phyloP scores from a whole-genome alignment of 2,888 invertebrate species.

The Latrodectus hesperus region DNA sequence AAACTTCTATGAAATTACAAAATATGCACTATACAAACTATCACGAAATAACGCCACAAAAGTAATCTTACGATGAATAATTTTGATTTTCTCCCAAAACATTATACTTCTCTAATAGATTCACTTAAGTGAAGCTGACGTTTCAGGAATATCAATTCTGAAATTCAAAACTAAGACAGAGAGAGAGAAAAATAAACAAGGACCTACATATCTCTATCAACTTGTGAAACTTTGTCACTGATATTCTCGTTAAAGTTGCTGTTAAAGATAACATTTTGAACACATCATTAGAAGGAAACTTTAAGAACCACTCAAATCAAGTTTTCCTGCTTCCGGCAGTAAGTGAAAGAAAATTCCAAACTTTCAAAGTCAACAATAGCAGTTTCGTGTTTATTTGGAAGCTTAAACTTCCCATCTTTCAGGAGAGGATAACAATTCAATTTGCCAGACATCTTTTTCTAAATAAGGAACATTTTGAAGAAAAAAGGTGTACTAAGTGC shows the following conservation, averaged over 20 bases:
- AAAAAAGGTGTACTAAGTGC: background rate
- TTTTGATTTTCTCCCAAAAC: no score
- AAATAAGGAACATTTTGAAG: background rate
- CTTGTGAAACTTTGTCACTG: background rate
- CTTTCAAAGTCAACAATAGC: background rate
- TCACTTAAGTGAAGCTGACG: no score
- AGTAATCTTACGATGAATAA: no score
- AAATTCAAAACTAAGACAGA: no score
- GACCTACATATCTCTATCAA: background rate
- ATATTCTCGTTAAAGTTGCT: background rate
- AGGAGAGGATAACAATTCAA: background rate
- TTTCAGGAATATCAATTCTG: no score
- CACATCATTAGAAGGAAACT: background rate
- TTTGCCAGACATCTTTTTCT: background rate
- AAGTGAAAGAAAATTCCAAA: background rate
- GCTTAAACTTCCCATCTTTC: background rate
- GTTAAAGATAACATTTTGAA: slow-evolving; percentile 1
- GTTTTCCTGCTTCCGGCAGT: background rate
- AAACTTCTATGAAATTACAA: no score
- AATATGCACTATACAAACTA: no score
- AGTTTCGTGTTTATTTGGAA: background rate
- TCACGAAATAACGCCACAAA: no score
- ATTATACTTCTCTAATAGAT: no score
- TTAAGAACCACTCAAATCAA: background rate
- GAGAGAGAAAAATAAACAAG: background rate